phyloP scores from a whole-genome alignment of 2,113 vertebrate species.

The Mionectes macconnelli region DNA sequence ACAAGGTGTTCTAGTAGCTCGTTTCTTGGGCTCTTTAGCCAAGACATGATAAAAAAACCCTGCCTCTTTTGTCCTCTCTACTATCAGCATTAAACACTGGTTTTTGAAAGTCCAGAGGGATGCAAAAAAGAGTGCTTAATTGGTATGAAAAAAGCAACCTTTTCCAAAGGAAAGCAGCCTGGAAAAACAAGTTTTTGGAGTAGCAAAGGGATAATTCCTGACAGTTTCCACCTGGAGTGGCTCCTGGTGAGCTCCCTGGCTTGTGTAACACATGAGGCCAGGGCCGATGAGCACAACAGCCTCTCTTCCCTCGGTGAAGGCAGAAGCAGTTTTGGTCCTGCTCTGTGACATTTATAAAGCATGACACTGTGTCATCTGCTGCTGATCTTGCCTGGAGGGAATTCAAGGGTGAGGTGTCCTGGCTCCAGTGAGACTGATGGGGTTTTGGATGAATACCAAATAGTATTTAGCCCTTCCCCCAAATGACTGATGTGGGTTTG shows the following conservation, averaged over 20 bases:
- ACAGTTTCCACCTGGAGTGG: background rate
- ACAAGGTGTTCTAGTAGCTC: background rate
- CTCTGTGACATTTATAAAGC: background rate
- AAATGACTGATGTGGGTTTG: background rate
- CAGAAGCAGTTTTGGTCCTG: background rate
- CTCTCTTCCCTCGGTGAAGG: background rate
- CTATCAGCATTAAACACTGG: background rate
- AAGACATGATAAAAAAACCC: background rate
- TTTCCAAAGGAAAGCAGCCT: background rate
- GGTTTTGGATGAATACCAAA: background rate
- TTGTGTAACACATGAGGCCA: background rate
- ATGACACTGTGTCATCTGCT: background rate
- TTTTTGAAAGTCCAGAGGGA: background rate
- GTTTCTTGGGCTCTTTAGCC: background rate
- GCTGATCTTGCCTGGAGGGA: slow-evolving; percentile 19
- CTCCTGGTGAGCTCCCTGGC: background rate
- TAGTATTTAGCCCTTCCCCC: background rate
- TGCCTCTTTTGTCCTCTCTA: background rate
- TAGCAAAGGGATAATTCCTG: background rate
- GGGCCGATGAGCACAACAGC: background rate
- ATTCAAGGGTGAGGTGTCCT: slow-evolving; percentile 20
- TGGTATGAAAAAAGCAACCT: background rate
- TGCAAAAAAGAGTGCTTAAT: background rate
- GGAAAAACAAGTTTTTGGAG: background rate
- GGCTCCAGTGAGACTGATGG: background rate